Percentiles rank a stretch among this genome's conserved stretches.
phyloP scores from a whole-genome alignment of 2,797 vertebrate genomes.

The Hybognathus amarus region DNA sequence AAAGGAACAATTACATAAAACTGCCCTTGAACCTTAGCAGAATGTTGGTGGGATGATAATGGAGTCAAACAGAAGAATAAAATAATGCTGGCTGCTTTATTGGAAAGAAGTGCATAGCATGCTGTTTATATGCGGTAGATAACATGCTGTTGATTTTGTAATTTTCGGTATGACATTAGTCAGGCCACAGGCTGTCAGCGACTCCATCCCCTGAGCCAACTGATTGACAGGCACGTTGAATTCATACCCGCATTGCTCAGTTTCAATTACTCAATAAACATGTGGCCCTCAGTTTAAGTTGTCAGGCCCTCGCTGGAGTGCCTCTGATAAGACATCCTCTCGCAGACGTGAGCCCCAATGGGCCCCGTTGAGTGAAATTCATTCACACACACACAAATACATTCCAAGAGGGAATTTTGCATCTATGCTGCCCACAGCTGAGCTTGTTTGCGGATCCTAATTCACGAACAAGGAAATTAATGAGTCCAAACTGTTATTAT shows the following conservation, averaged over 20 bases:
- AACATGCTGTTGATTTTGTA: conserved; percentile 64
- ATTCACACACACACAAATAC: conserved; percentile 31
- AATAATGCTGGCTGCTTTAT: conserved; percentile 43
- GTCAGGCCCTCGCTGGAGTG: conserved; percentile 45
- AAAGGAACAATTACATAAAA: background rate
- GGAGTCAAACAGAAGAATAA: conserved; percentile 1
- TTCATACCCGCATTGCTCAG: conserved; percentile 59
- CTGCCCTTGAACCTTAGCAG: background rate
- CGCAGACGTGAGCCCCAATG: conserved; percentile 40
- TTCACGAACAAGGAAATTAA: conserved; percentile 12
- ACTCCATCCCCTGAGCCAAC: conserved; percentile 49
- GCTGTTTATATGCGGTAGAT: conserved; percentile 57
- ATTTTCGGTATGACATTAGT: conserved; percentile 60
- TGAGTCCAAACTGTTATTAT: conserved; percentile 24
- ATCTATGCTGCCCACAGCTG: background rate
- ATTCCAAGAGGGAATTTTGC: conserved; percentile 16
- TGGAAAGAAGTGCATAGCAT: conserved; percentile 43
- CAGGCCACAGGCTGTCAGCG: conserved; percentile 54
- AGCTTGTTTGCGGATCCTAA: conserved; percentile 12
- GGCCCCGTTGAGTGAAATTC: conserved; percentile 44
- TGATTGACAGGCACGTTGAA: conserved; percentile 63
- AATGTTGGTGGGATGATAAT: background rate
- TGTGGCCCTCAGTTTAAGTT: conserved; percentile 61
- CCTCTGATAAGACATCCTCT: conserved; percentile 59
- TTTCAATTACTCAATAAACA: conserved; percentile 68